Conservation (phyloP, 2,888 invertebrate species). For the Nasonovia ribisnigri region DNA sequence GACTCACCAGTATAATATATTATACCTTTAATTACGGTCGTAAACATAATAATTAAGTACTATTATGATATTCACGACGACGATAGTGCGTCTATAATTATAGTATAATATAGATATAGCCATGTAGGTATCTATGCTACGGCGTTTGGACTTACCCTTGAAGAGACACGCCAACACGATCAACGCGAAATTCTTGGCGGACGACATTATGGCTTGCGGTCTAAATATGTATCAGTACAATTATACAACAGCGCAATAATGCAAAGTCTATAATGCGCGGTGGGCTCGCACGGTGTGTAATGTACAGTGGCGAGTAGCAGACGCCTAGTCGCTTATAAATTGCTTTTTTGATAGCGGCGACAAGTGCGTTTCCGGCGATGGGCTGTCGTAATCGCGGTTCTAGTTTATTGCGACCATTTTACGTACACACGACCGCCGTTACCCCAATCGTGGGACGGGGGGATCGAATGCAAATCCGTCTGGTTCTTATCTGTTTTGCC, state of each 20-base stretch:
- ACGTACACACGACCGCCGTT: not conserved
- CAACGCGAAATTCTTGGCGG: not conserved
- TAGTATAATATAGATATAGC: not conserved
- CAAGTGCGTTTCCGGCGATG: constrained; percentile 22
- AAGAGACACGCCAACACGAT: constrained; percentile 23
- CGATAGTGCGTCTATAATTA: not conserved
- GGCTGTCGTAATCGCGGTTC: not conserved
- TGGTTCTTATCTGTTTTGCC: not conserved
- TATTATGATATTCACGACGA: not conserved
- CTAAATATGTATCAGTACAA: not conserved
- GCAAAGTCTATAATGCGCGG: not conserved
- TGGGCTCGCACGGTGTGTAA: not conserved
- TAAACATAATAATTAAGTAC: not conserved
- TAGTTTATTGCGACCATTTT: not conserved
- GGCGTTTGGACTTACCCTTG: constrained; percentile 34
- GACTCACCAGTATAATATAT: not conserved
- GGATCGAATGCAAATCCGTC: not conserved
- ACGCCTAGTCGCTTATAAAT: constrained; percentile 26
- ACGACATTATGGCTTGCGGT: not conserved
- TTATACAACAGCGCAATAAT: not conserved
- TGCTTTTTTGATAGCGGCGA: constrained; percentile 8
- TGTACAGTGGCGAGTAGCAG: not conserved
- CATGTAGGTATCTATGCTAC: too few species aligned
- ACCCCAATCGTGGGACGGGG: not conserved
- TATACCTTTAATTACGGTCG: not conserved